Evolutionary conservation across 2,888 invertebrate species (phyloP).

Genomic region (Linyphia triangularis): DNA sequence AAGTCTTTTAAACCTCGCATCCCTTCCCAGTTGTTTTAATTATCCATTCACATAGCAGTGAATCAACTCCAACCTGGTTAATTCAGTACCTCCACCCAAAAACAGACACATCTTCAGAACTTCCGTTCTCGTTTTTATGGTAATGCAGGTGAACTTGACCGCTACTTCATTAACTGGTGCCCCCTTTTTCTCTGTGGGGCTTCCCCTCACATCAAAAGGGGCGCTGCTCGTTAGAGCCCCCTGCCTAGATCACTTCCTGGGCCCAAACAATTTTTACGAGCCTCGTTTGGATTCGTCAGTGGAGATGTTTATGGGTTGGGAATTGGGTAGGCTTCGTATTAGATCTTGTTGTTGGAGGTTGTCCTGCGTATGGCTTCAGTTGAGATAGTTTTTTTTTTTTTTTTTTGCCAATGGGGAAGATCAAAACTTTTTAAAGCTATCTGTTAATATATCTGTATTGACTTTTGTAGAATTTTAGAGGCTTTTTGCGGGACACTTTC

Average conservation of each 20-base stretch:
- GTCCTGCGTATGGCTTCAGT: too few species aligned
- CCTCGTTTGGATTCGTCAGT: constrained; percentile 50
- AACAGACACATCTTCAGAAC: not conserved
- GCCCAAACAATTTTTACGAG: constrained; percentile 42
- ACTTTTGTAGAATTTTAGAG: too few species aligned
- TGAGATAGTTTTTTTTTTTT: too few species aligned
- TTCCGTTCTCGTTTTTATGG: constrained; percentile 58
- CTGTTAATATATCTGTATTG: too few species aligned
- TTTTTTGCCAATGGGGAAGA: too few species aligned
- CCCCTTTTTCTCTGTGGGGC: constrained; percentile 43
- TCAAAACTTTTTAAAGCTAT: too few species aligned
- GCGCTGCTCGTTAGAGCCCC: constrained; percentile 61
- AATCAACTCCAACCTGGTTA: not conserved
- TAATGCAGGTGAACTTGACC: constrained; percentile 53
- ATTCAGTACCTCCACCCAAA: not conserved
- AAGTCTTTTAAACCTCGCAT: not conserved
- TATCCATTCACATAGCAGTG: not conserved
- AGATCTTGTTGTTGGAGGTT: not conserved
- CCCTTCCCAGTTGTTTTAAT: not conserved
- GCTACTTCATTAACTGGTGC: constrained; percentile 63
- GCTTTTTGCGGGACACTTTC: too few species aligned
- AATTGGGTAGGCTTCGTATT: not conserved
- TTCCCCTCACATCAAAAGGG: constrained; percentile 48
- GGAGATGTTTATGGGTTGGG: not conserved
- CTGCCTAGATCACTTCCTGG: constrained; percentile 63